A percentile compares a stretch with the other conserved stretches of the same genome.
These are phyloP conservation scores for Carettochelys insculpta DNA, from an alignment of 2,113 vertebrate genomes.

Conservation along the genomic window DNA sequence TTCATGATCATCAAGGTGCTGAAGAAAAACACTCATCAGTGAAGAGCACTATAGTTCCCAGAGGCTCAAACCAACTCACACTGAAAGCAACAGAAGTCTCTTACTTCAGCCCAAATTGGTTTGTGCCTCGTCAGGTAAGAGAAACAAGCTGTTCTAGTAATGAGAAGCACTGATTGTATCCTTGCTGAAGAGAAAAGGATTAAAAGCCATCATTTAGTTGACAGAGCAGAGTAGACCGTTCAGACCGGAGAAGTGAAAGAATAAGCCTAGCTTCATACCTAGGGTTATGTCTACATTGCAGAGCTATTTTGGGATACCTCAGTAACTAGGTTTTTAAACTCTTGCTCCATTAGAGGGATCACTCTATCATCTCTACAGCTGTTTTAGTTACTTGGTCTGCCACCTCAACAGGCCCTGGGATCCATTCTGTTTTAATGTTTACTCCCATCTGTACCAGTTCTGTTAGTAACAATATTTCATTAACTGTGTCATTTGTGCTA, in stretches of 20 bases:
- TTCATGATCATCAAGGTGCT: fast-evolving
- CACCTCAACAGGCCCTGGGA: neutral
- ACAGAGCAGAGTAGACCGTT: neutral
- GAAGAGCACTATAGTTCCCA: too few relatives aligned
- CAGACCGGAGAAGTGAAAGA: neutral
- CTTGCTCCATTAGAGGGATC: neutral
- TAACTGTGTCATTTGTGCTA: neutral
- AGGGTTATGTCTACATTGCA: too few relatives aligned
- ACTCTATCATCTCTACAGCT: too few relatives aligned
- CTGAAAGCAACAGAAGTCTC: too few relatives aligned
- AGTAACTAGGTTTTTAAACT: neutral
- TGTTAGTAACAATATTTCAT: neutral
- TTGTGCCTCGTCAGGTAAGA: too few relatives aligned
- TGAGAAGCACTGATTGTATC: neutral
- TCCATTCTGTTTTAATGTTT: neutral
- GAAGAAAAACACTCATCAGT: too few relatives aligned
- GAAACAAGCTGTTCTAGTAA: too few relatives aligned
- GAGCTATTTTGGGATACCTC: too few relatives aligned
- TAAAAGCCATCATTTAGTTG: neutral
- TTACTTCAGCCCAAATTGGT: too few relatives aligned
- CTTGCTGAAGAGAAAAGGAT: neutral
- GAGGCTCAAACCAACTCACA: too few relatives aligned
- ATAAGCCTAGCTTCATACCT: fast-evolving
- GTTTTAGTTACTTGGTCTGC: neutral
- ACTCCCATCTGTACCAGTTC: too few relatives aligned